Base-by-base conservation (phyloP, 2,113 vertebrate genomes). In the Chrysochloris asiatica region DNA sequence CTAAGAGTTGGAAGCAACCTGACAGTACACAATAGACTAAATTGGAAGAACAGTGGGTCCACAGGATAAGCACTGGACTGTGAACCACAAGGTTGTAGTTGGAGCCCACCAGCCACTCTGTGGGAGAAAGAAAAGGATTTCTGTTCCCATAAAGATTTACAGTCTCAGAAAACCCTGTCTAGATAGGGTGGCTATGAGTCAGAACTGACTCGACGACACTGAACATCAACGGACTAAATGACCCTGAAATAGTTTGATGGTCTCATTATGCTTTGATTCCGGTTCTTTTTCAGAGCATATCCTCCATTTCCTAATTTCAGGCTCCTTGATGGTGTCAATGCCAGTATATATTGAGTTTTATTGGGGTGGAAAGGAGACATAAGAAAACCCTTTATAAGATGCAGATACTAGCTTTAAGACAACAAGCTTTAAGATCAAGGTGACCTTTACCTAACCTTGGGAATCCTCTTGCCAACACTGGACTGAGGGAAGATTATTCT, bases 371-470 rank as follows among this genome's bases (percentile, higher is more conserved):
- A 45, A 61, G 56, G 76, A 83, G 22, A 36, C 76, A 56, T 14
- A 33, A 65, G 14, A 22, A 48, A 78, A 48, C 12, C 2, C 1
- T 7, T 47, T 36, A 69, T 45, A 22, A 80, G 3, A 52, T 45
- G 65, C 21, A 3, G n/a, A 41, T 4, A 81, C 4, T 36, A 24
- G 2, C 21, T 67, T 21, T 78, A 9, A 87, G 5, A 89, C 69
- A 11, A 1, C 1, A 2, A 4, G n/a, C 17, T 21, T 2, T 11
- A 2, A 91, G 33, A 9, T 0, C 5, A 36, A 13, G 24, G 33
- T 26, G 48, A 45, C 22, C 38, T 36, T 83, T 6, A 13, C 24
- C 10, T 38, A 59, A 0, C 6, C 38, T 52, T 21, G 24, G 22
- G 3, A 41, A 30, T 33, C 1, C 2, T 14, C 77, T 56, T n/a